Conservation (phyloP, 2,888 invertebrate species). For the Caradrina kadenii region DNA sequence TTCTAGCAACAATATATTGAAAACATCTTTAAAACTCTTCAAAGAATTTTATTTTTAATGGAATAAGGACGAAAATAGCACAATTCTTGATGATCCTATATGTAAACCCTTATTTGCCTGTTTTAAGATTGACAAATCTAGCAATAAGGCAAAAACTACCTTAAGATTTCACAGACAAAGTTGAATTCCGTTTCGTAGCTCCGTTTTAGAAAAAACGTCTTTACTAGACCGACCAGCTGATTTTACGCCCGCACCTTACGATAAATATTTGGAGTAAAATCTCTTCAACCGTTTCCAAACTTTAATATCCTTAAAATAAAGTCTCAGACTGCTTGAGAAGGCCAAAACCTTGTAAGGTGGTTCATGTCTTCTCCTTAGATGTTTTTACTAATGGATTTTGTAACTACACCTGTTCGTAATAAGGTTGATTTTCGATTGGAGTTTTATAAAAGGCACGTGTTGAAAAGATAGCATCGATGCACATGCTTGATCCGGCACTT, state of each 20-base stretch:
- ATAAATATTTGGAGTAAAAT: constrained; percentile 69
- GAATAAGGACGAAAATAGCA: constrained; percentile 29
- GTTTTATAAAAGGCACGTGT: constrained; percentile 75
- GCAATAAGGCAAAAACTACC: background rate
- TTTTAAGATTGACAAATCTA: constrained; percentile 17
- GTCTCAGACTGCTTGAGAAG: constrained; percentile 41
- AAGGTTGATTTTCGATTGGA: constrained; percentile 56
- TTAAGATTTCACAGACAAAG: constrained; percentile 4
- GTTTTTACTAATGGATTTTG: background rate
- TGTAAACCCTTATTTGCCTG: constrained; percentile 14
- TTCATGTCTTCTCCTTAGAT: constrained; percentile 51
- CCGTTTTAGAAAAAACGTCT: constrained; percentile 39
- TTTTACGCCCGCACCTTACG: constrained; percentile 82
- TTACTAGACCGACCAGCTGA: constrained; percentile 79
- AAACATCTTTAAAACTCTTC: background rate
- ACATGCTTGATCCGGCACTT: constrained; percentile 88
- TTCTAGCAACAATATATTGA: constrained; percentile 12
- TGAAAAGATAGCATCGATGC: constrained; percentile 80
- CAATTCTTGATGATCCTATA: background rate
- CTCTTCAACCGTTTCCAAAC: constrained; percentile 20
- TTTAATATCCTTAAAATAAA: constrained; percentile 5
- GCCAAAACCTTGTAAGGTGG: constrained; percentile 57
- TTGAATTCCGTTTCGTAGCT: constrained; percentile 8
- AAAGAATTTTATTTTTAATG: constrained; percentile 5
- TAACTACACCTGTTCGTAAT: fast-evolving